Evolutionary conservation across 2,113 vertebrate species (phyloP).

Genomic region (Cavia aperea): DNA sequence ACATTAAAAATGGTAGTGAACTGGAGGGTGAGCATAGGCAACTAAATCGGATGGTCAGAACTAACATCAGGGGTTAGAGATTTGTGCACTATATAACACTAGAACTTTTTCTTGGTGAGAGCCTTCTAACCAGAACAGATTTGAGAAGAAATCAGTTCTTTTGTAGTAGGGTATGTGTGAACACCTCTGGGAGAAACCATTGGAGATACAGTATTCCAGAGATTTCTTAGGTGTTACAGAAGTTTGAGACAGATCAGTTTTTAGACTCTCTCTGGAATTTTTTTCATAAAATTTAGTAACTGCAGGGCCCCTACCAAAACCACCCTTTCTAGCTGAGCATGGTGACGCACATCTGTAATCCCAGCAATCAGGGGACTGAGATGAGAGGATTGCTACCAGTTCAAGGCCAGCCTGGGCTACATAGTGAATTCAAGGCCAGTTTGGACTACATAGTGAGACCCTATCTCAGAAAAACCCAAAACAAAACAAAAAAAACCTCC

Average conservation of each 20-base stretch:
- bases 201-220: slow-evolving; percentile 15
- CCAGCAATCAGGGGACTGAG: neutral
- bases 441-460: neutral
- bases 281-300: neutral
- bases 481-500: neutral
- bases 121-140: neutral
- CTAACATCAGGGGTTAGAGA: neutral
- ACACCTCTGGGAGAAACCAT: neutral
- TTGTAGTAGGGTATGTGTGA: neutral
- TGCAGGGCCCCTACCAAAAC: neutral
- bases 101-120: neutral
- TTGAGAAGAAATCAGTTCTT: neutral
- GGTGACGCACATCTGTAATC: neutral
- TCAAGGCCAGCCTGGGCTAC: neutral
- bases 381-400: neutral
- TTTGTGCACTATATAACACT: neutral
- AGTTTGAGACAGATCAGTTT: slow-evolving; percentile 13
- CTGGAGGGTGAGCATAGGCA: neutral
- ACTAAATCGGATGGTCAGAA: slow-evolving; percentile 13
- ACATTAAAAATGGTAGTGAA: neutral
- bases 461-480: neutral
- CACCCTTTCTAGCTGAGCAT: neutral
- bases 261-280: slow-evolving; percentile 8
- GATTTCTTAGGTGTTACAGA: neutral
- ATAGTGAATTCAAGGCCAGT: neutral